phyloP scores from a whole-genome alignment of 2,113 vertebrate genomes.

The Procavia capensis region DNA sequence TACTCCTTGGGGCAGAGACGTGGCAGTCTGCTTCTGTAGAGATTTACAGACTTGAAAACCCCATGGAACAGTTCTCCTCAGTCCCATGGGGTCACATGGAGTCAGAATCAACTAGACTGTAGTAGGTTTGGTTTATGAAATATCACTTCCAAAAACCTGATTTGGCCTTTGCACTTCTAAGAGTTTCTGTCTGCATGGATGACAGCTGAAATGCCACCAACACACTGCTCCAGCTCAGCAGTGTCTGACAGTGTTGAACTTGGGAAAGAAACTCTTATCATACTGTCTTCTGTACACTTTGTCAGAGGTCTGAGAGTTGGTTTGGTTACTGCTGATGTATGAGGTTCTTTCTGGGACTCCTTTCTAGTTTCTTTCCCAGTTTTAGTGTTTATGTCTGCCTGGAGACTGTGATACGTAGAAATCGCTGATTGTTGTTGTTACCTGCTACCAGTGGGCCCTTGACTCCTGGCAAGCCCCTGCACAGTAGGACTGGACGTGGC shows the following conservation, averaged over 20 bases:
- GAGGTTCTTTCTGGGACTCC: not conserved
- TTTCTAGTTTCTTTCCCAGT: not conserved
- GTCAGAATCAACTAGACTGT: too few species aligned
- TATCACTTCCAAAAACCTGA: not conserved
- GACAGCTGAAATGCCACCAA: conserved; percentile 39
- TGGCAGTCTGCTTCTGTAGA: too few species aligned
- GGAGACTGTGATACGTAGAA: not conserved
- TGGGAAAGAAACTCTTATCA: conserved; percentile 58
- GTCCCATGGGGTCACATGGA: too few species aligned
- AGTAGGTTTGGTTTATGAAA: too few species aligned
- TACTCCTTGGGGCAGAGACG: too few species aligned
- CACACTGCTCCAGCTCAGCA: not conserved
- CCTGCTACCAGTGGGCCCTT: not conserved
- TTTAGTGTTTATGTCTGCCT: not conserved
- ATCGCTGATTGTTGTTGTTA: not conserved
- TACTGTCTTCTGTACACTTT: conserved; percentile 43
- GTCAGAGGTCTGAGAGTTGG: not conserved
- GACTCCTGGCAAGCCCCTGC: not conserved
- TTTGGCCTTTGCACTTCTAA: not conserved
- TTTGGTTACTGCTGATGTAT: not conserved
- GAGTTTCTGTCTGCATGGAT: not conserved
- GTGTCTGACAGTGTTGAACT: conserved; percentile 48
- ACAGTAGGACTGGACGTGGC: not conserved
- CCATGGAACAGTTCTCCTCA: too few species aligned
- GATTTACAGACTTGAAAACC: too few species aligned